Percentiles rank a stretch among this genome's conserved stretches.
phyloP scores from a whole-genome alignment of 2,113 vertebrate genomes.

The Chaenocephalus aceratus region DNA sequence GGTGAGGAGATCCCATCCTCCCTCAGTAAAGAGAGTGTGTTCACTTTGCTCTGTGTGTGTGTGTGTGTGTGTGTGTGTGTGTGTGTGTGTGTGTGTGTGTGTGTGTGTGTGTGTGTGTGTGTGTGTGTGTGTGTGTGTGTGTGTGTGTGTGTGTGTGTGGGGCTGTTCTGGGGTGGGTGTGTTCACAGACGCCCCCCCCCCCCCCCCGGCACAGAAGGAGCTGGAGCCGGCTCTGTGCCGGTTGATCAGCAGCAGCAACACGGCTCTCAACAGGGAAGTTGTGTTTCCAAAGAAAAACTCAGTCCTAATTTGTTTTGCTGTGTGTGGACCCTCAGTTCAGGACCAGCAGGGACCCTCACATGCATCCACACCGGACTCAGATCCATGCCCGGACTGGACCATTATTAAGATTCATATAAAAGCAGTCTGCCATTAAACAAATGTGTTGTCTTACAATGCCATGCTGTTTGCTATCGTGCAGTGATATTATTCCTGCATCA shows the following conservation, averaged over 20 bases:
- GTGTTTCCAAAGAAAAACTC: constrained; percentile 45
- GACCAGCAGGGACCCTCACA: constrained; percentile 27
- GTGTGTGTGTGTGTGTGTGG: background rate
- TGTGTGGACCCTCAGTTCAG: constrained; percentile 19
- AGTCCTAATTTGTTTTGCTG: constrained; percentile 48
- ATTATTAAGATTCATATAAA: background rate
- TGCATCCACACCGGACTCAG: background rate
- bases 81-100: background rate
- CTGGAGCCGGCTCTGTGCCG: constrained; percentile 38
- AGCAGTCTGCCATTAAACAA: background rate
- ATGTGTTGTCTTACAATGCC: no score
- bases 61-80: background rate
- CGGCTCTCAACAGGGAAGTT: constrained; percentile 35
- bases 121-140: background rate
- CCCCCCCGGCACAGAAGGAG: constrained; percentile 34
- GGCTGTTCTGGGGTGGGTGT: background rate
- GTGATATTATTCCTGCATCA: background rate
- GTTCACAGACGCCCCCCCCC: constrained; percentile 29
- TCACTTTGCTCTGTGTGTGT: background rate
- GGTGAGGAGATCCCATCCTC: background rate
- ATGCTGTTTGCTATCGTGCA: background rate
- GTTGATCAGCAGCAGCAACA: constrained; percentile 53
- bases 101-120: constrained; percentile 3
- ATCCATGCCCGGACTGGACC: background rate
- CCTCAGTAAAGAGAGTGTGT: background rate